Base-by-base conservation (phyloP, 2,888 invertebrate genomes). In the Caenorhabditis sulstoni region DNA sequence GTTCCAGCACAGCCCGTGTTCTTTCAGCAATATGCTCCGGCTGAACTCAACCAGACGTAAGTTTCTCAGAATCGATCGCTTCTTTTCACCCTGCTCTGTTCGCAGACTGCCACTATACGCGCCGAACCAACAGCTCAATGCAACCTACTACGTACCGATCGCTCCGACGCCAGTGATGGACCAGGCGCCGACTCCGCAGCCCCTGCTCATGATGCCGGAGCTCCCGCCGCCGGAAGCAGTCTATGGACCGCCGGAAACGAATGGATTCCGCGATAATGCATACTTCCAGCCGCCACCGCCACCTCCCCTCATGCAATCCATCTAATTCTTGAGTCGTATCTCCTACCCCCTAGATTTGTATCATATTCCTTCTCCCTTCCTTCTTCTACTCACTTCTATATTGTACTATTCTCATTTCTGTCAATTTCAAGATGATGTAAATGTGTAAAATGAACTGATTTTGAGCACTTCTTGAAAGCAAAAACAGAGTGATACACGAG, bases 151-250 rank as follows among this genome's bases (percentile, higher is more conserved):
- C 44, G 57, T 23, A 3, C 62, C 62, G 20, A 47, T 50, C 41
- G 39, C 58, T 1, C 53, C 44, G 12, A 62, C 61, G n/a, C 52
- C 68, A 1, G 37, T 61, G 12, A 70, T 70, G 53, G 70, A 62
- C 52, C 67, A 50, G 50, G 57, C 49, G 11, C 39, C 45, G 11
- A 44, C 57, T 1, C 57, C 55, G 18, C 55, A 55, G 39, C 18
- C 35, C 11, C n/a, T 41, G 57, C 37, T 57, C n/a, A 8, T 57
- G 57, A 57, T 57, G 41, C 37, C 57, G 22, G 57, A 57, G 8
- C 16, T 39, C 16, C 8, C 55, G 18, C 57, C 41, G 1, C 37
- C 57, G 8, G 41, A 41, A 8, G 4, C 55, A 14, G 1, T 39
- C 11, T 55, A 16, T 9, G 53, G 35, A 16, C 35, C 37, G 29